Percentiles rank a stretch among this genome's conserved stretches.
phyloP scores from a whole-genome alignment of 1,140 invertebrate genomes.

The Caenorhabditis tropicalis region DNA sequence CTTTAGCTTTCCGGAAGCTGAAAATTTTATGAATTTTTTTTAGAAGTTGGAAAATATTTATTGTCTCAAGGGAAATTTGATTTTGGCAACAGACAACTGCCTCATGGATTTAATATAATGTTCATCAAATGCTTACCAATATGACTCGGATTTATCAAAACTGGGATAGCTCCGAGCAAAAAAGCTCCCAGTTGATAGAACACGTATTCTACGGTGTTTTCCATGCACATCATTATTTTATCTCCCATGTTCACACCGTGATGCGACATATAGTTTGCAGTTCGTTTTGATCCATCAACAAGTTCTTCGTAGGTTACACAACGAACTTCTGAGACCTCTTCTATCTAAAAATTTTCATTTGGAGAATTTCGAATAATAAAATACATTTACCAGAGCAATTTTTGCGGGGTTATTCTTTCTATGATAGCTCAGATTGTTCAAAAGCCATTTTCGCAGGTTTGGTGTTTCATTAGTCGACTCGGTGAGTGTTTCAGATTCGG shows the following conservation, averaged over 20 bases:
- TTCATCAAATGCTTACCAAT: neutral
- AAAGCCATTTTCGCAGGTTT: slow-evolving; percentile 21
- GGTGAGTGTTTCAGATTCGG: neutral
- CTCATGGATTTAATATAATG: neutral
- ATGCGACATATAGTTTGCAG: slow-evolving; percentile 31
- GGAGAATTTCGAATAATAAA: no score
- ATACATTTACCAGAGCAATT: neutral
- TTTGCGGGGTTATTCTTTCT: neutral
- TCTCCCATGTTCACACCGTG: slow-evolving; percentile 14
- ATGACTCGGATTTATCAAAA: slow-evolving; percentile 23
- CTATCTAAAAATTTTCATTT: neutral
- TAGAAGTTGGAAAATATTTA: neutral
- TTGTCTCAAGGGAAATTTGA: no score
- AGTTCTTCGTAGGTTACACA: slow-evolving; percentile 32
- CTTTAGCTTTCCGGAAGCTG: slow-evolving; percentile 16
- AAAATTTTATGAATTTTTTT: neutral
- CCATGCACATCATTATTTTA: slow-evolving; percentile 17
- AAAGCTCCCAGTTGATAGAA: neutral
- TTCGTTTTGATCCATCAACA: neutral
- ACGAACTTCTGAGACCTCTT: slow-evolving; percentile 1
- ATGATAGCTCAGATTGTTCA: neutral
- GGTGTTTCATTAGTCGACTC: neutral
- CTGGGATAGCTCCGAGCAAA: slow-evolving; percentile 4
- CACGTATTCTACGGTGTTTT: slow-evolving; percentile 24
- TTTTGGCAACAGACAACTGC: no score